Evolutionary conservation across 2,888 invertebrate genomes (phyloP), one percentile per base, ranked within the genome.

Genomic region (Willowsia nigromaculata): DNA sequence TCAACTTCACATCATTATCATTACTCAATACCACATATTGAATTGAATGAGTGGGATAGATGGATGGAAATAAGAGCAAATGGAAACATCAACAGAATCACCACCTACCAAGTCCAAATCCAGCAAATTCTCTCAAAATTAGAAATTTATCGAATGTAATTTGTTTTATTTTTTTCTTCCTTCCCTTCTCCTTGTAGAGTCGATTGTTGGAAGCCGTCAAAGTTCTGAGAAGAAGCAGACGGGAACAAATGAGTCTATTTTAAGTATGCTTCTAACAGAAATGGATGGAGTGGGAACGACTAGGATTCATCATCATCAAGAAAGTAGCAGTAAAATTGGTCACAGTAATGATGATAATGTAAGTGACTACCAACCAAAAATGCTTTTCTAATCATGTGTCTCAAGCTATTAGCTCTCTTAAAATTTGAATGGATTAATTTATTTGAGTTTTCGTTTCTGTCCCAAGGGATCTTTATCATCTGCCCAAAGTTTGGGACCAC

Each of bases 211-310:
- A 7, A 93, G 93, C 71, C 92, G 94, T 40, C 87, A 93, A 25
- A 88, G 78, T 37, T 88, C 87, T 56, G 74, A 80, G 30, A 88
- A 88, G 50, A 91, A 91, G 4, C 92, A 93, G 4, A 92, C 91
- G 62, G 90, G 91, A 65, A 89, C 91, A 93, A 94, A 90, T 81
- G 95, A 95, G 85, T 94, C 95, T 80, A 95, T 96, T 56, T 93
- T 96, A 27, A 95, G 96, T 2, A 94, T 95, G 0, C 94, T 96
- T 40, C 94, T 96, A 7, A 95, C 95, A 65, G 96, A 96, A 94
- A 95, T 96, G 95, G 96, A 96, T 93, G 96, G 96, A 13, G 94
- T 96, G 89, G 95, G 95, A 71, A 91, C 92, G 27, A n/a, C 78
- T 47, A 82, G 71, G 50, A 88, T 76, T 62, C 56, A 74, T 59